Conservation (phyloP, 2,888 invertebrate genomes). For the Dorcus hopei region DNA sequence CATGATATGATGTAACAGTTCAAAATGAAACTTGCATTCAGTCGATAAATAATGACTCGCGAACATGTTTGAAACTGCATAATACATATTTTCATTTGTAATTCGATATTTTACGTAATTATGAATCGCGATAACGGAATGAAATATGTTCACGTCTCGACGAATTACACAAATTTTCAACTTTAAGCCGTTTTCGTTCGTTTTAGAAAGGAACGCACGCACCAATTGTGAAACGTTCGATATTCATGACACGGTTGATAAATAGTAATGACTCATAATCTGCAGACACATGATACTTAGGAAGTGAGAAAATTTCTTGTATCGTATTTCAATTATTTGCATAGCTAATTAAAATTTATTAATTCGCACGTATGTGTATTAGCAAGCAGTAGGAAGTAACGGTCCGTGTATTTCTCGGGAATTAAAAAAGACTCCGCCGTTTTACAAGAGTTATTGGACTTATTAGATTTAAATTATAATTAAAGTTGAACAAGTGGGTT, state of each 20-base stretch:
- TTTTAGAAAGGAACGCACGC: not conserved
- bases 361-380: not conserved
- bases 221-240: not conserved
- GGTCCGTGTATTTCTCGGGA: not conserved
- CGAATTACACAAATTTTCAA: too few species aligned
- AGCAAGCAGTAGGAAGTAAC: constrained; percentile 2
- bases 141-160: too few species aligned
- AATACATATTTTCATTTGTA: too few species aligned
- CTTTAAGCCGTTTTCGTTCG: not conserved
- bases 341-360: constrained; percentile 1
- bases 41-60: too few species aligned
- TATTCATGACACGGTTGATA: constrained; percentile 4
- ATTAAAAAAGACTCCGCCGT: not conserved
- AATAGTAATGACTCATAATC: constrained; percentile 13
- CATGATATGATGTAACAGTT: too few species aligned
- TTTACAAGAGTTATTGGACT: not conserved
- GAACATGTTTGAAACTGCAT: too few species aligned
- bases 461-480: too few species aligned
- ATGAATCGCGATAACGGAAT: too few species aligned
- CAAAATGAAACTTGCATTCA: too few species aligned
- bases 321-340: not conserved
- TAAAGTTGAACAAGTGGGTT: too few species aligned
- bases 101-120: too few species aligned
- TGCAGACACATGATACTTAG: constrained; percentile 6
- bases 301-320: constrained; percentile 5